A percentile compares a stretch with the other conserved stretches of the same genome.
phyloP scores from a whole-genome alignment of 1,140 invertebrate species.

The Popillia japonica region DNA sequence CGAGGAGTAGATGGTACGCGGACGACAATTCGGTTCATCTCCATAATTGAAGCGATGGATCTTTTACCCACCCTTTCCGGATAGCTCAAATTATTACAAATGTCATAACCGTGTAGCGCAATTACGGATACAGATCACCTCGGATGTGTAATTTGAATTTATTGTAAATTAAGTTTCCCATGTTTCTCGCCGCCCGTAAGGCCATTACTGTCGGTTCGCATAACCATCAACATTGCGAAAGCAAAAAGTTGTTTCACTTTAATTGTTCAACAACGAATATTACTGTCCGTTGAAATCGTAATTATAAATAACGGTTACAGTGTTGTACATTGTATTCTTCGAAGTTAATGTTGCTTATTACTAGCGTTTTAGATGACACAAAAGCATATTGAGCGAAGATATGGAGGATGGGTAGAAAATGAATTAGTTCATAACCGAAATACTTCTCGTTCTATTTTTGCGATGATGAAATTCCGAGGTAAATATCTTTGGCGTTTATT shows the following conservation, averaged over 20 bases:
- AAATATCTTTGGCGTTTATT: slow-evolving; percentile 1
- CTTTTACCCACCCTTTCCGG: background rate
- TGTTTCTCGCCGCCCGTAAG: background rate
- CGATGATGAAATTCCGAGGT: slow-evolving; percentile 22
- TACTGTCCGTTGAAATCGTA: background rate
- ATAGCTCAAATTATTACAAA: slow-evolving; percentile 1
- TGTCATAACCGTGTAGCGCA: background rate
- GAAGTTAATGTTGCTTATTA: background rate
- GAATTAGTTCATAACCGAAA: slow-evolving; percentile 6
- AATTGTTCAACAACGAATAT: background rate
- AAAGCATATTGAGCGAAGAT: background rate
- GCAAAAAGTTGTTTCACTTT: slow-evolving; percentile 3
- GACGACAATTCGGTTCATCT: slow-evolving; percentile 14
- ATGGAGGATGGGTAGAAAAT: background rate
- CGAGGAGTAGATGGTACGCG: background rate
- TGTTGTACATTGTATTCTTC: background rate
- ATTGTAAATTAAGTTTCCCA: slow-evolving; percentile 27
- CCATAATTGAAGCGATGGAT: slow-evolving; percentile 1
- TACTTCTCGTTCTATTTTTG: slow-evolving; percentile 20
- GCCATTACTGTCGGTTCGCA: background rate
- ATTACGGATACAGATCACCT: slow-evolving; percentile 18
- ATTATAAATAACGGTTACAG: slow-evolving; percentile 7
- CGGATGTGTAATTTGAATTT: slow-evolving; percentile 28
- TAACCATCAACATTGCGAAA: background rate
- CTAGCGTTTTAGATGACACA: background rate